A percentile compares a stretch with the other conserved stretches of the same genome.
Evolutionary conservation across 23 tunicate species (phyloP).

Genomic region (Botrylloides violaceus): DNA sequence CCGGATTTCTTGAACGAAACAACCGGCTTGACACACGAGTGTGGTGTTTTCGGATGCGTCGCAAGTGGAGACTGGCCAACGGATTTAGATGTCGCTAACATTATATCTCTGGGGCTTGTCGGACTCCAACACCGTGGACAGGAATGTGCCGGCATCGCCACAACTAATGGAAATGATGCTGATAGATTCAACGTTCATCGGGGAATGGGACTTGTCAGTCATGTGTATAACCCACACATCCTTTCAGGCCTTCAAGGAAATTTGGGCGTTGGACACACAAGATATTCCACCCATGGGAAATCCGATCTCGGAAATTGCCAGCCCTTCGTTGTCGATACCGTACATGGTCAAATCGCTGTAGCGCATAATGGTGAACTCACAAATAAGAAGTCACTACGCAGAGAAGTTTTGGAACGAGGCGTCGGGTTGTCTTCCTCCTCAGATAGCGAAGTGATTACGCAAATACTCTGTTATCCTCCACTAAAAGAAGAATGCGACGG

Average conservation of each 20-base stretch:
- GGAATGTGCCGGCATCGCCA: conserved; percentile 82
- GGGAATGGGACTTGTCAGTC: conserved; percentile 78
- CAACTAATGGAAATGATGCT: conserved; percentile 11
- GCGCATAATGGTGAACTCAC: conserved; percentile 89
- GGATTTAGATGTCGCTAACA: conserved; percentile 58
- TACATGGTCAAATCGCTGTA: conserved; percentile 66
- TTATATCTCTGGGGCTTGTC: conserved; percentile 51
- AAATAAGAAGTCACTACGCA: conserved; percentile 39
- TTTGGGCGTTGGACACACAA: conserved; percentile 71
- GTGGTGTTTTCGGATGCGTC: conserved; percentile 81
- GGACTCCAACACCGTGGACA: conserved; percentile 89
- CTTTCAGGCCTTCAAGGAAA: conserved; percentile 44
- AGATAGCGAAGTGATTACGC: conserved; percentile 79
- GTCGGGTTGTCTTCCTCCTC: conserved; percentile 72
- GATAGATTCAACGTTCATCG: conserved; percentile 26
- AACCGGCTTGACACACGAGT: conserved; percentile 33
- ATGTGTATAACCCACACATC: conserved; percentile 34
- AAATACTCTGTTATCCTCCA: conserved; percentile 60
- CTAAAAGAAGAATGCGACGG: conserved; percentile 20
- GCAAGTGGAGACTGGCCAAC: conserved; percentile 30
- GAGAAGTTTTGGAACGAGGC: conserved; percentile 62
- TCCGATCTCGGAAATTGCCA: conserved; percentile 71
- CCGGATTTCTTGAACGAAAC: not conserved
- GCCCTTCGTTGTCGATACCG: conserved; percentile 72
- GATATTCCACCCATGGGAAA: conserved; percentile 71